Evolutionary conservation across 2,113 vertebrate genomes (phyloP), one percentile per base, ranked within the genome.

Genomic region (Fulmarus glacialis): DNA sequence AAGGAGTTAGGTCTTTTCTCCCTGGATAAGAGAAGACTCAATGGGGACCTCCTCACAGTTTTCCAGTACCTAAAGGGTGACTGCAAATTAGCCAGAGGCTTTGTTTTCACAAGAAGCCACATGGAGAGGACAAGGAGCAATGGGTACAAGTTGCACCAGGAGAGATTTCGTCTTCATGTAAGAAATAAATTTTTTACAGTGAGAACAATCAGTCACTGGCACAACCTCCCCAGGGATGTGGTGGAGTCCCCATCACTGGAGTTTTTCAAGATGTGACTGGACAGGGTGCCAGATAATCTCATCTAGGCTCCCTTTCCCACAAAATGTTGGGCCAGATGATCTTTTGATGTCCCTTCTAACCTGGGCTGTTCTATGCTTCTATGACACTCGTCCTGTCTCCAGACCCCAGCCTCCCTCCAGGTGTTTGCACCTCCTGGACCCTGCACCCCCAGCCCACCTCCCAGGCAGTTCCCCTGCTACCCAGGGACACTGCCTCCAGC

Each of bases 231-330:
- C 21, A 55, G 42, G 67, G 62, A 48, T 10, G 7, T 18, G 14
- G n/a, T 67, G 24, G 30, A 87, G 63, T 29, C 15, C 11, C n/a
- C 24, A 8, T 45, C 0, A 0, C 15, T 81, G 63, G 14, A 60
- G 53, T 19, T 64, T 84, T 82, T 29, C 48, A 67, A 64, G 15
- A 45, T 8, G 0, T 4, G 6, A 68, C 59, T 58, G 32, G 29
- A 68, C n/a, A 84, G 53, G 15, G n/a, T 71, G 43, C 32, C 63
- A 87, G 59, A 50, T 42, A 42, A 55, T 64, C 21, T 64, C 24
- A 43, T 23, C 20, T 42, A 38, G 52, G 23, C 12, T 77, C n/a
- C 40, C 58, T 78, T 73, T 68, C 21, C 50, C 40, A 29, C 2
- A 5, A 42, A 82, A 30, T 6, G 3, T 48, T 90, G 42, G 63